These are phyloP conservation scores for Anoncus sp. DNA, from an alignment of 2,888 invertebrate species.

Conservation along the genomic window DNA sequence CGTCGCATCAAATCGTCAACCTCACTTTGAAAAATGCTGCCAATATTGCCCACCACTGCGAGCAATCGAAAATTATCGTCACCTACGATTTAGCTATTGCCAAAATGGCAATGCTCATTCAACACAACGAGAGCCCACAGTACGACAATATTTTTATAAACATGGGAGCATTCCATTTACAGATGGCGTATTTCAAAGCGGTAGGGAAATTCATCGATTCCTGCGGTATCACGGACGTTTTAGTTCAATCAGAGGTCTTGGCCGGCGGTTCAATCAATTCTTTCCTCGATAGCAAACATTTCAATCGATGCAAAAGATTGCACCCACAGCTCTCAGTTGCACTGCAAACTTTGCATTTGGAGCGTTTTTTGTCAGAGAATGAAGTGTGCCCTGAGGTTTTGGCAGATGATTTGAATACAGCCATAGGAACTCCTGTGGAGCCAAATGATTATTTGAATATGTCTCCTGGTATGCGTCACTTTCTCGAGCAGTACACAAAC, in stretches of 20 bases:
- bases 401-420: too few relatives aligned
- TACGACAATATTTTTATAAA: not conserved
- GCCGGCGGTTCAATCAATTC: constrained; percentile 3
- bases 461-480: too few relatives aligned
- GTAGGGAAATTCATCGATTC: not conserved
- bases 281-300: constrained; percentile 12
- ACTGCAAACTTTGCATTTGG: constrained; percentile 5
- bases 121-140: not conserved
- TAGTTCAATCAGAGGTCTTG: not conserved
- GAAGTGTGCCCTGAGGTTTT: too few relatives aligned
- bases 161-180: not conserved
- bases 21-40: too few relatives aligned
- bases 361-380: not conserved
- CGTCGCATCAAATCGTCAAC: too few relatives aligned
- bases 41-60: not conserved
- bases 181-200: constrained; percentile 14
- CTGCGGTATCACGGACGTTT: not conserved
- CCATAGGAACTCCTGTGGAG: too few relatives aligned
- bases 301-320: constrained; percentile 18
- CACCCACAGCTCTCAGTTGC: not conserved
- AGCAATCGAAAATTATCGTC: not conserved
- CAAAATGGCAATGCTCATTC: constrained; percentile 15
- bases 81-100: constrained; percentile 18
- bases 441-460: too few relatives aligned
- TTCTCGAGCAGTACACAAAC: not conserved